Base-by-base conservation (phyloP, 2,113 vertebrate genomes). In the Rhinolophus ferrumequinum region DNA sequence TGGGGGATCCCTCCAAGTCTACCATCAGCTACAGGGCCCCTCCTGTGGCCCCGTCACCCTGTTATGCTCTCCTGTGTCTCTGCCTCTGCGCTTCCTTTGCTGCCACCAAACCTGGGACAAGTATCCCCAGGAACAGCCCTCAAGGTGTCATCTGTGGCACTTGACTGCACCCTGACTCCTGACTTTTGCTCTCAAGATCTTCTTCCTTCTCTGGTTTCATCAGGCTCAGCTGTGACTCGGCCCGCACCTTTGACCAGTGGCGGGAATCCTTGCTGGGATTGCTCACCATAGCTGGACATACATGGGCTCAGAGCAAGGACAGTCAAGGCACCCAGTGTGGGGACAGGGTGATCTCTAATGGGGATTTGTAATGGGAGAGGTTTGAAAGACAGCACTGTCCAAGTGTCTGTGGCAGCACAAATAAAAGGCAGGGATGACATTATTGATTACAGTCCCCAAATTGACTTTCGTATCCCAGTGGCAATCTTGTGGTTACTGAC, bases 91-190 rank as follows among this genome's bases (percentile, higher is more conserved):
- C 33, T 47, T 47, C 64, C 66, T 94, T 75, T 58, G 70, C 30
- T 87, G n/a, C 70, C 54, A 22, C 35, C 64, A 30, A 28, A 44
- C 10, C 47, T 50, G 33, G 69, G 33, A 50, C 18, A 38, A 4
- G 8, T 2, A 16, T 90, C 22, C n/a, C 26, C 21, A 72, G 38
- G 5, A 14, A 18, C 10, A 67, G 30, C 1, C 7, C 6, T 79
- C 0, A 0, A 33, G 28, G 54, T 19, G 0, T 2, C 44, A 22
- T 35, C 14, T 35, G 19, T 58, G 56, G 35, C 28, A 5, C 66
- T 28, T 72, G n/a, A n/a, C 41, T 70, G 7, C 5, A 50, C 54
- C 12, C 12, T 80, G 79, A 33, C 7, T 60, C 64, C 47, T 10
- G 47, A 79, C 8, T 22, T 67, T 82, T 22, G 0, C 16, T 50